Base-by-base conservation (phyloP, 2,797 vertebrate genomes). In the Stomatorhinus walkeri region DNA sequence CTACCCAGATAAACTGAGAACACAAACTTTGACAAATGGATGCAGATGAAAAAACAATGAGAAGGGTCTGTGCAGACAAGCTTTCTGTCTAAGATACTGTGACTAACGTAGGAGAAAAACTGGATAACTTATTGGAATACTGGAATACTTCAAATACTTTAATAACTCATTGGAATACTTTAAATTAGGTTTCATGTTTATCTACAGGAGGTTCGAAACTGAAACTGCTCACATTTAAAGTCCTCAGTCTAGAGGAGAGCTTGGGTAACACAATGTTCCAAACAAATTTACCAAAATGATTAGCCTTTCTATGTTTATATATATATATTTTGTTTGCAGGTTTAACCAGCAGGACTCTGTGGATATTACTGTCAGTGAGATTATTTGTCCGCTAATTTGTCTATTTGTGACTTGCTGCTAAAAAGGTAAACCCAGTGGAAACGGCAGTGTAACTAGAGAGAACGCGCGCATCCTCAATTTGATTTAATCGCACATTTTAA, bases 401-500 rank as follows among this genome's bases (percentile, higher is more conserved):
- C 36, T 72, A 72, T 72, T 72, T 72, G 64, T 72, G 64, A 72
- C 64, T 72, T 72, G 64, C 64, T 72, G 28, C 64, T 72, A 72
- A 36, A 72, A 16, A 72, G 64, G 36, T 72, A 14, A 72, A 36
- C 64, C 28, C 64, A 72, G 64, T 72, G 64, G 64, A 72, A 72
- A 36, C 0, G 28, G 4, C 12, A 36, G 12, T 72, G 64, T 16
- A 32, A 72, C 64, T 72, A 72, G 64, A 36, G 28, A 36, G 28
- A 72, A 14, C 28, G 16, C 64, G 16, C 64, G 1, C 64, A 36
- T 72, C 64, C 64, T 72, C 64, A 72, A 72, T 72, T 72, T 72
- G 64, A 72, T 72, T 72, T 72, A 72, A 72, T 72, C 64, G 64
- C 64, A 72, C 28, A 72, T 72, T 72, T 72, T 72, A 72, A 72